These are phyloP conservation scores for Acleris holmiana DNA, from an alignment of 2,888 invertebrate species.

Conservation along the genomic window DNA sequence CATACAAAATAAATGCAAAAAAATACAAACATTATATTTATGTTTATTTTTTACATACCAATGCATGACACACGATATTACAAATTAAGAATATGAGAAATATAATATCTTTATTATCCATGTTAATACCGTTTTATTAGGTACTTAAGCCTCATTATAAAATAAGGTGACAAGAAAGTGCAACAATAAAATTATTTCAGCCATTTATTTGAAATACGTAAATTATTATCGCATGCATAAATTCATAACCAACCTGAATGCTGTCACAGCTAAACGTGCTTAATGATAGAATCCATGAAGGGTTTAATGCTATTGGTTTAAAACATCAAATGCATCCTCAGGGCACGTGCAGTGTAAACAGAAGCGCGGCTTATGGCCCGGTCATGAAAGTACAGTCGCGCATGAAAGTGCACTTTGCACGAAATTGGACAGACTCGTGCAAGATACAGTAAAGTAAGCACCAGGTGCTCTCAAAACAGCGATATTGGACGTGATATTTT, in stretches of 20 bases:
- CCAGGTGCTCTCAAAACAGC: conserved; percentile 18
- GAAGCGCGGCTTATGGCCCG: conserved; percentile 33
- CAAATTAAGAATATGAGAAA: too few relatives aligned
- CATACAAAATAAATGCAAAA: too few relatives aligned
- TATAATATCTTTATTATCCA: too few relatives aligned
- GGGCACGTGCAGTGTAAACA: conserved; percentile 39
- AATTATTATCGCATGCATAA: not conserved
- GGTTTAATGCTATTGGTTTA: conserved; percentile 41
- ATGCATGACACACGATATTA: too few relatives aligned
- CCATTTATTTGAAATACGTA: too few relatives aligned
- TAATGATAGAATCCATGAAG: conserved; percentile 21
- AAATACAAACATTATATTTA: too few relatives aligned
- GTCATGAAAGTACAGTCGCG: conserved; percentile 32
- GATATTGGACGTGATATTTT: conserved; percentile 14
- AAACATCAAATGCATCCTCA: conserved; percentile 45
- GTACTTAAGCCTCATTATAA: too few relatives aligned
- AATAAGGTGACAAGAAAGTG: too few relatives aligned
- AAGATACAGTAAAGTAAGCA: conserved; percentile 20
- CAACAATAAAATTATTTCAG: too few relatives aligned
- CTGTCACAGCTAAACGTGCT: conserved; percentile 29
- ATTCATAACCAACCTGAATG: conserved; percentile 8
- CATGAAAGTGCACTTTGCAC: conserved; percentile 29
- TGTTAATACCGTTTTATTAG: too few relatives aligned
- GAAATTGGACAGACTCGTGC: conserved; percentile 21
- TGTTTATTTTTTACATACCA: too few relatives aligned